Evolutionary conservation across 1,140 invertebrate species (phyloP).

Genomic region (Oncopodura yosiiana): DNA sequence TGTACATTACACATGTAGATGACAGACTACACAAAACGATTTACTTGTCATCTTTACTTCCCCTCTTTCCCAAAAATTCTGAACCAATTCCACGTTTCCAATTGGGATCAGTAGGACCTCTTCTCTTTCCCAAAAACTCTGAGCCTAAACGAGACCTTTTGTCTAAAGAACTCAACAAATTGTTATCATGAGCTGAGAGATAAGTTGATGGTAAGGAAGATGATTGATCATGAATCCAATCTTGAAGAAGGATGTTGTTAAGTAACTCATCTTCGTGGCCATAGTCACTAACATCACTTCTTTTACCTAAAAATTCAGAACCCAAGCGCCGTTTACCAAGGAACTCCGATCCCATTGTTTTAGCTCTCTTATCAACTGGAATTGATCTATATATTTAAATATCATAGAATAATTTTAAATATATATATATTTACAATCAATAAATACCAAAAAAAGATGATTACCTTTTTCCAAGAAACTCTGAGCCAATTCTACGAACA

Average conservation of each 20-base stretch:
- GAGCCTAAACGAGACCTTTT: too few relatives aligned
- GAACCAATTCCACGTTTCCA: constrained; percentile 27
- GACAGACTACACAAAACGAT: too few relatives aligned
- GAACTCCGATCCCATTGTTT: constrained; percentile 21
- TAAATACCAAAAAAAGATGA: neutral
- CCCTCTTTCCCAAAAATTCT: constrained; percentile 33
- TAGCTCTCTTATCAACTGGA: neutral
- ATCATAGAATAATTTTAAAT: neutral
- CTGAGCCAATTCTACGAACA: constrained; percentile 32
- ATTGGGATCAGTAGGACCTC: too few relatives aligned
- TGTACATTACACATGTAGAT: too few relatives aligned
- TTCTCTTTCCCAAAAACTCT: constrained; percentile 24
- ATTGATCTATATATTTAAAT: neutral
- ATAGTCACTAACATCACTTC: neutral
- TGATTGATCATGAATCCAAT: too few relatives aligned
- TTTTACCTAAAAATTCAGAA: constrained; percentile 23
- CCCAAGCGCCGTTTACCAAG: constrained; percentile 20
- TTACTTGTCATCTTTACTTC: too few relatives aligned
- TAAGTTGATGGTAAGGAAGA: too few relatives aligned
- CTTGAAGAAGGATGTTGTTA: too few relatives aligned
- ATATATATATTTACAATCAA: neutral
- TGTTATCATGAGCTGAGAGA: too few relatives aligned
- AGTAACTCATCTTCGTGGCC: neutral
- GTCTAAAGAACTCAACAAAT: too few relatives aligned
- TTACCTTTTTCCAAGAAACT: constrained; percentile 33